A percentile compares a stretch with the other conserved stretches of the same genome.
Evolutionary conservation across 2,888 invertebrate genomes (phyloP).

Genomic region (Coenonympha glycerion): DNA sequence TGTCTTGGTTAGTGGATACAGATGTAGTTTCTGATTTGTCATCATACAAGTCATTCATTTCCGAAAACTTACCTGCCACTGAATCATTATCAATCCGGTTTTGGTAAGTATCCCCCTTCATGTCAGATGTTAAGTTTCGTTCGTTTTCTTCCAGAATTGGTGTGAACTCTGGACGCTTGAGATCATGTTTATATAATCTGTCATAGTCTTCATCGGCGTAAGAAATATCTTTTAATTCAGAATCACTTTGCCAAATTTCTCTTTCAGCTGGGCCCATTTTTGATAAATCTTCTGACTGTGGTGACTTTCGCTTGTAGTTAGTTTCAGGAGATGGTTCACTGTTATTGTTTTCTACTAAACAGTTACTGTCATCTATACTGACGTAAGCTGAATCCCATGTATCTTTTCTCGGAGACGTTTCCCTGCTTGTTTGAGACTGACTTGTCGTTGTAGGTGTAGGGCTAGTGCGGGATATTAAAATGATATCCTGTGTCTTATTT

Average conservation of each 20-base stretch:
- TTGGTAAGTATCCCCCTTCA: slow-evolving; percentile 37
- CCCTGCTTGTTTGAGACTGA: slow-evolving; percentile 26
- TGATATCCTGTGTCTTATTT: slow-evolving; percentile 22
- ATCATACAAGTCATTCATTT: slow-evolving; percentile 59
- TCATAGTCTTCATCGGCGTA: slow-evolving; percentile 42
- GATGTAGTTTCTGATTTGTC: slow-evolving; percentile 49
- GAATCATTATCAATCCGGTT: slow-evolving; percentile 49
- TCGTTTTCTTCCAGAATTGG: slow-evolving; percentile 69
- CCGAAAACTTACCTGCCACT: slow-evolving; percentile 66
- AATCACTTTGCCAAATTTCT: slow-evolving; percentile 62
- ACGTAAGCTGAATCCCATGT: slow-evolving; percentile 74
- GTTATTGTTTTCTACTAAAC: slow-evolving; percentile 61
- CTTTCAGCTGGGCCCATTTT: slow-evolving; percentile 68
- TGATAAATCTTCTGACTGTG: slow-evolving; percentile 38
- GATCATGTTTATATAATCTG: slow-evolving; percentile 46
- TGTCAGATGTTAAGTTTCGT: slow-evolving; percentile 46
- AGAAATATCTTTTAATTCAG: slow-evolving; percentile 42
- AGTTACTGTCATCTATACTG: slow-evolving; percentile 70
- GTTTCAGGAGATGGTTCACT: slow-evolving; percentile 32
- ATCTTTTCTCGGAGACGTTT: slow-evolving; percentile 57
- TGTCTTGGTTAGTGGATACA: slow-evolving; percentile 35
- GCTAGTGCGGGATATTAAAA: slow-evolving; percentile 33
- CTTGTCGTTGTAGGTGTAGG: slow-evolving; percentile 28
- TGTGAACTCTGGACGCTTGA: slow-evolving; percentile 53
- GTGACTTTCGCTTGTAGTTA: slow-evolving; percentile 43